Evolutionary conservation across 2,113 vertebrate genomes (phyloP).

Genomic region (Edolisoma coerulescens): DNA sequence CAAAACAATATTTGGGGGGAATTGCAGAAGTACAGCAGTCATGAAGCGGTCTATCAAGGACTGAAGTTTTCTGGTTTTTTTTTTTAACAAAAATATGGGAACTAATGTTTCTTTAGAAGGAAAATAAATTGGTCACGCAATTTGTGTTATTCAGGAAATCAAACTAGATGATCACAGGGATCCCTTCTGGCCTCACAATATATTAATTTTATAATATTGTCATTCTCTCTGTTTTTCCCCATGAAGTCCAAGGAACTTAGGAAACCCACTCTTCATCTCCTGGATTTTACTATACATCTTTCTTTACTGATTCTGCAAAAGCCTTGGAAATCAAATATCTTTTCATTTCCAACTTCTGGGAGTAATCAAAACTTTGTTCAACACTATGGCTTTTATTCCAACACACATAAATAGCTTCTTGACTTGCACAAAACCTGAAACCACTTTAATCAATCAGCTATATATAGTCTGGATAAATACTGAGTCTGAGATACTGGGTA

Average conservation of each 20-base stretch:
- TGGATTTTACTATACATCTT: neutral
- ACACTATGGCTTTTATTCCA: slow-evolving; percentile 29
- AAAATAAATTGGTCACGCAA: accelerated
- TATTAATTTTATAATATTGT: neutral
- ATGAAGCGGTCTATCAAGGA: neutral
- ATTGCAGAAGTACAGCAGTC: neutral
- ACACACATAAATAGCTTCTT: slow-evolving; percentile 39
- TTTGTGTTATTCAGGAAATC: neutral
- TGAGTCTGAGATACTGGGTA: slow-evolving; percentile 20
- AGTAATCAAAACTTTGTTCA: slow-evolving; percentile 42
- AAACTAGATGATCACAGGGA: neutral
- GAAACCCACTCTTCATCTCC: neutral
- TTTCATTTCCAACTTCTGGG: slow-evolving; percentile 20
- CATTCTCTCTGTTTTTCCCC: neutral
- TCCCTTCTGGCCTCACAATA: neutral
- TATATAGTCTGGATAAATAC: slow-evolving; percentile 32
- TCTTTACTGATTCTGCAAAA: neutral
- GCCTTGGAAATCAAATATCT: slow-evolving; percentile 4
- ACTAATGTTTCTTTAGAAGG: neutral
- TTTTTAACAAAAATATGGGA: neutral
- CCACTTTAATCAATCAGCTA: slow-evolving; percentile 29
- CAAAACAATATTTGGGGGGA: neutral
- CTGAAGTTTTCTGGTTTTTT: neutral
- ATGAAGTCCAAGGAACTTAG: neutral
- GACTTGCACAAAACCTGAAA: slow-evolving; percentile 48